Percentiles rank a stretch among this genome's conserved stretches.
Conservation (phyloP, 2,797 vertebrate species). For the Darevskia mixta region DNA sequence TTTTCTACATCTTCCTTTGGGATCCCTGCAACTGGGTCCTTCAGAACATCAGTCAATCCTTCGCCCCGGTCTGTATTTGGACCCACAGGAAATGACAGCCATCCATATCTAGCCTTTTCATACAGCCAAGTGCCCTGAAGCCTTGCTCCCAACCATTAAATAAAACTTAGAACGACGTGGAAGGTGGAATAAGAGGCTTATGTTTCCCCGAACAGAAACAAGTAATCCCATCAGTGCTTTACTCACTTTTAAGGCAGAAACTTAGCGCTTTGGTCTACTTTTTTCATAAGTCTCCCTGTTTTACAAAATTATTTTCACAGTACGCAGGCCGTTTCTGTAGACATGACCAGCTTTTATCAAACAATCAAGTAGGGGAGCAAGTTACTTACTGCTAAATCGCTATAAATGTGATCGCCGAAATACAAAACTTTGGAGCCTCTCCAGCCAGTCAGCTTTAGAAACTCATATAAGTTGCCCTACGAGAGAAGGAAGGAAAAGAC, state of each 20-base stretch:
- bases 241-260: slow-evolving; percentile 1
- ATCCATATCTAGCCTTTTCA: not conserved
- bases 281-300: not conserved
- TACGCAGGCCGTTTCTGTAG: not conserved
- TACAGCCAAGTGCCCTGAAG: slow-evolving; percentile 24
- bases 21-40: too few species aligned
- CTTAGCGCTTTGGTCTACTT: not conserved
- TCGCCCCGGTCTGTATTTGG: too few species aligned
- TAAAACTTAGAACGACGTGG: slow-evolving; percentile 33
- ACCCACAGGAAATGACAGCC: too few species aligned
- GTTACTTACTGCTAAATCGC: slow-evolving; percentile 93
- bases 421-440: slow-evolving; percentile 97
- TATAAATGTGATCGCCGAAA: slow-evolving; percentile 99
- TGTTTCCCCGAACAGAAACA: slow-evolving; percentile 8
- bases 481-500: slow-evolving; percentile 25
- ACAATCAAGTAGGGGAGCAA: slow-evolving; percentile 2
- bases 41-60: too few species aligned
- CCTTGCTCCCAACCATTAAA: slow-evolving; percentile 29
- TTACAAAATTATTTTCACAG: slow-evolving; percentile 13
- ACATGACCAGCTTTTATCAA: not conserved
- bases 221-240: not conserved
- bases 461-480: slow-evolving; percentile 97
- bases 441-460: slow-evolving; percentile 98
- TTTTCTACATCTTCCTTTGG: too few species aligned
- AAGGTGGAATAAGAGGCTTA: slow-evolving; percentile 37